Conservation (phyloP, 2,113 vertebrate species). For the Sminthopsis crassicaudata region DNA sequence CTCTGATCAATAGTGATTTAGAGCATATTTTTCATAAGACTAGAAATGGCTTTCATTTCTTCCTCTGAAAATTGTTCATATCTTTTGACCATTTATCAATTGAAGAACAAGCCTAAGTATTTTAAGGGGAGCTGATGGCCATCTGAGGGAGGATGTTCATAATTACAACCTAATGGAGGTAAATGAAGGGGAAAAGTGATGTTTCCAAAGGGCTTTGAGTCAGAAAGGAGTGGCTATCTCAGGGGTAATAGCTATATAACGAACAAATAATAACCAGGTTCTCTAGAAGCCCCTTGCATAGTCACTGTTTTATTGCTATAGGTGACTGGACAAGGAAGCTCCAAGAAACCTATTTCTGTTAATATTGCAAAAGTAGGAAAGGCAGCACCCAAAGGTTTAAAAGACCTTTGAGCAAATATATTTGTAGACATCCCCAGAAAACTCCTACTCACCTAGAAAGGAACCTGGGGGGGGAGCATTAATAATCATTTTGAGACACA, state of each 20-base stretch:
- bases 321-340: slow-evolving; percentile 30
- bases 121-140: neutral
- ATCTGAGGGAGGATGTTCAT: neutral
- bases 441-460: slow-evolving; percentile 57
- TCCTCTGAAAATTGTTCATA: too few relatives aligned
- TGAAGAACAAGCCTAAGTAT: neutral
- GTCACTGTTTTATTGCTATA: neutral
- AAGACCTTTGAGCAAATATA: slow-evolving; percentile 67
- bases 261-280: slow-evolving; percentile 15
- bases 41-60: too few relatives aligned
- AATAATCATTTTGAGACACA: neutral
- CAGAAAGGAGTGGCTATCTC: neutral
- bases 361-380: slow-evolving; percentile 69
- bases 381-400: slow-evolving; percentile 63
- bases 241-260: too few relatives aligned
- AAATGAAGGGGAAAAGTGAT: neutral
- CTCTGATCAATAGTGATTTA: too few relatives aligned
- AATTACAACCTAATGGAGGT: neutral
- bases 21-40: too few relatives aligned
- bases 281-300: slow-evolving; percentile 24
- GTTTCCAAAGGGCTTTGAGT: neutral
- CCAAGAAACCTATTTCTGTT: slow-evolving; percentile 66
- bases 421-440: slow-evolving; percentile 66
- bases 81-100: too few relatives aligned
- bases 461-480: slow-evolving; percentile 46